Percentiles rank a stretch among this genome's conserved stretches.
Evolutionary conservation across 2,888 invertebrate genomes (phyloP).

Genomic region (Hartigia nigra): DNA sequence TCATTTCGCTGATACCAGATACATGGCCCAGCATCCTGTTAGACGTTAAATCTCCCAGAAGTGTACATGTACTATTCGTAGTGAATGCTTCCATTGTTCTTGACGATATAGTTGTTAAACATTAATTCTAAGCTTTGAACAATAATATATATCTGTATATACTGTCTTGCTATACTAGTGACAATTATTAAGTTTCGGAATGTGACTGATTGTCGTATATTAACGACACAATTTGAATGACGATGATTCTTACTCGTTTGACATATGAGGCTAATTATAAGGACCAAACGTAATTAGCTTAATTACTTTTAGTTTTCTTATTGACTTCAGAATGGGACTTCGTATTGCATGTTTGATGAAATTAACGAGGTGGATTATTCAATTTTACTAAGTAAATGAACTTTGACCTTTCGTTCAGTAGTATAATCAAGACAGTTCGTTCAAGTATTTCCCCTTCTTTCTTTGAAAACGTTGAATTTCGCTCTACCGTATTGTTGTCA

Average conservation of each 20-base stretch:
- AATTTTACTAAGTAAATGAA: background rate
- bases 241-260: background rate
- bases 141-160: background rate
- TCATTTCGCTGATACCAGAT: background rate
- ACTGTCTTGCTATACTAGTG: background rate
- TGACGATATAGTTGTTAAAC: background rate
- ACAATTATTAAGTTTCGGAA: background rate
- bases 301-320: background rate
- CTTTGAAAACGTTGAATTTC: background rate
- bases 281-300: background rate
- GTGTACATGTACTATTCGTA: background rate
- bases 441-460: no score
- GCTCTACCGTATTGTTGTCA: background rate
- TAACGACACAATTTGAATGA: background rate
- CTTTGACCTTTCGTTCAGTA: background rate
- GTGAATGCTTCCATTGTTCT: background rate
- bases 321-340: background rate
- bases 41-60: background rate
- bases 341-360: background rate
- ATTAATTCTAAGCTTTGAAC: background rate
- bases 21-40: background rate
- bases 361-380: background rate
- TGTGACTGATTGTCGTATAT: background rate
- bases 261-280: background rate
- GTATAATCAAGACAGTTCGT: background rate